A percentile compares a stretch with the other conserved stretches of the same genome.
Evolutionary conservation across 1,140 invertebrate genomes (phyloP).

Genomic region (Plectrocnemia conspersa): DNA sequence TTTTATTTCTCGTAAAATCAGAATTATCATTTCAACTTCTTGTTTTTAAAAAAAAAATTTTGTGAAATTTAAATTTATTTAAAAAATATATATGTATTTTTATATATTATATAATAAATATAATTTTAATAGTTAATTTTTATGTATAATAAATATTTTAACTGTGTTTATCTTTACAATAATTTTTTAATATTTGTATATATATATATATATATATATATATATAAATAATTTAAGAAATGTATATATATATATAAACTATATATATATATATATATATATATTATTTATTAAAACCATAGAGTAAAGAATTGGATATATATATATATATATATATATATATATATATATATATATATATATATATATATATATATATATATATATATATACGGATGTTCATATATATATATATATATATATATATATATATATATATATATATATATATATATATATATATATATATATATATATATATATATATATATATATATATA

Average conservation of each 20-base stretch:
- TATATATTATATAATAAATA: background rate
- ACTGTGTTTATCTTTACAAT: background rate
- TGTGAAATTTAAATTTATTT: background rate
- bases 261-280: constrained; percentile 3
- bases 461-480: too few species aligned
- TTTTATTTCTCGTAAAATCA: background rate
- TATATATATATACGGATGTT: constrained; percentile 2
- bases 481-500: too few species aligned
- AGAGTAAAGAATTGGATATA: background rate
- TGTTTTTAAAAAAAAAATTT: too few species aligned
- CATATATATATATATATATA: constrained; percentile 9
- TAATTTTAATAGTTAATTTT: too few species aligned
- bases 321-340: constrained; percentile 11
- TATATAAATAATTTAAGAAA: background rate
- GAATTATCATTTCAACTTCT: too few species aligned
- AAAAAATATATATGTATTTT: background rate
- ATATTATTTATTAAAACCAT: background rate
- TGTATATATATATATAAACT: background rate
- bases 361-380: constrained; percentile 2
- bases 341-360: constrained; percentile 12
- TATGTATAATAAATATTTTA: background rate
- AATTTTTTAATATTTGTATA: background rate
- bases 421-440: background rate
- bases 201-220: constrained; percentile 11
- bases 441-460: too few species aligned